These are phyloP conservation scores for Tragelaphus buxtoni DNA, from an alignment of 2,113 vertebrate genomes.

Conservation along the genomic window DNA sequence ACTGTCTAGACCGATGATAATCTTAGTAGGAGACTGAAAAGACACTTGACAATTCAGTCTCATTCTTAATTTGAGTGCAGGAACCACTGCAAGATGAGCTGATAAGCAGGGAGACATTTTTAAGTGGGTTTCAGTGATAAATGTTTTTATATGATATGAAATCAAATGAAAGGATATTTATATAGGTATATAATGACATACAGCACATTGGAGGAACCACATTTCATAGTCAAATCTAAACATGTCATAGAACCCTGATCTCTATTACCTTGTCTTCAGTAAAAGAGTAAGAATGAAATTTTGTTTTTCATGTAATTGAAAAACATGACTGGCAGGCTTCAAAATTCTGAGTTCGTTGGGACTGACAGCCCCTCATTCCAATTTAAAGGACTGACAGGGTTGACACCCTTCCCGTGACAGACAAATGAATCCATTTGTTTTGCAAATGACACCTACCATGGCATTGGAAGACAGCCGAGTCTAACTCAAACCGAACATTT, in stretches of 20 bases:
- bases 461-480: constrained; percentile 62
- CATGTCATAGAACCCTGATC: constrained; percentile 75
- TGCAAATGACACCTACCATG: constrained; percentile 68
- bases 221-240: constrained; percentile 72
- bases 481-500: constrained; percentile 60
- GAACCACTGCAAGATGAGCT: constrained; percentile 50
- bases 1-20: constrained; percentile 61
- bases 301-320: constrained; percentile 55
- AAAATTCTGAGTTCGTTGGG: constrained; percentile 61
- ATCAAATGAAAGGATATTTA: constrained; percentile 65
- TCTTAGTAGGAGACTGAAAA: constrained; percentile 53
- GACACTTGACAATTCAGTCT: constrained; percentile 64
- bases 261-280: constrained; percentile 68
- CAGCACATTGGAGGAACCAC: constrained; percentile 70
- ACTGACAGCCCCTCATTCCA: constrained; percentile 43
- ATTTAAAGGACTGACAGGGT: neutral
- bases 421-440: constrained; percentile 65
- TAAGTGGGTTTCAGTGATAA: constrained; percentile 55
- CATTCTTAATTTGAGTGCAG: constrained; percentile 46
- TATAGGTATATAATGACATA: constrained; percentile 63
- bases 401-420: constrained; percentile 64
- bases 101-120: constrained; percentile 63
- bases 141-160: constrained; percentile 70
- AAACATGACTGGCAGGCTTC: constrained; percentile 42
- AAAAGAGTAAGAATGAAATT: constrained; percentile 49